Evolutionary conservation across 2,113 vertebrate species (phyloP).

Genomic region (Pluvianellus socialis): DNA sequence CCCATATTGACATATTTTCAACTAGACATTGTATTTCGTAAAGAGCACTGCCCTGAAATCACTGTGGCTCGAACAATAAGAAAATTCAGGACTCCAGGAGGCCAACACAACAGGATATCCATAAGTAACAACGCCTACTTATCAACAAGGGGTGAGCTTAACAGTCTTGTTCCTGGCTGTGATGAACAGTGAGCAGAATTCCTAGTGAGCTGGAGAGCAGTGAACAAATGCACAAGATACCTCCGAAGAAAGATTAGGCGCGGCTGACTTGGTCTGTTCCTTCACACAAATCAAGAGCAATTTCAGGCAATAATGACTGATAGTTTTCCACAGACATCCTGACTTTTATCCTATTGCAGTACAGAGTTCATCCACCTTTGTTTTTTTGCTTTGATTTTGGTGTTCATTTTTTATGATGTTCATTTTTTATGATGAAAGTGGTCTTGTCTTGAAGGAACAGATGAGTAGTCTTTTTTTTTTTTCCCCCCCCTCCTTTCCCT

Average conservation of each 20-base stretch:
- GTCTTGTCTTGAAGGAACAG: conserved; percentile 67
- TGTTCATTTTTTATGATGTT: conserved; percentile 74
- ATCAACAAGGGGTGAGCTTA: conserved; percentile 67
- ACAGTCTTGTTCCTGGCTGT: conserved; percentile 61
- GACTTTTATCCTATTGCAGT: conserved; percentile 50
- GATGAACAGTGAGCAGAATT: conserved; percentile 72
- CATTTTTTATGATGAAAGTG: conserved; percentile 75
- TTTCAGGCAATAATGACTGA: conserved; percentile 69
- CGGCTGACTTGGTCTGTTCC: background rate
- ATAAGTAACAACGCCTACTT: conserved; percentile 73
- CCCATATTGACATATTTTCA: conserved; percentile 68
- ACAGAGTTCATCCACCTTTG: conserved; percentile 68
- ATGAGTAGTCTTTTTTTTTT: conserved; percentile 49
- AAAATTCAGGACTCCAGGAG: conserved; percentile 73
- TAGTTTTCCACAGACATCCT: conserved; percentile 56
- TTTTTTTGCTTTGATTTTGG: conserved; percentile 71
- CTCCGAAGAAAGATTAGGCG: conserved; percentile 33
- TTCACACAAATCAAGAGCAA: conserved; percentile 60
- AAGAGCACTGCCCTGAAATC: conserved; percentile 71
- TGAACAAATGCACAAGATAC: conserved; percentile 49
- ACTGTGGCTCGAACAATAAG: conserved; percentile 74
- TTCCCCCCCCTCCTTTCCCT: background rate
- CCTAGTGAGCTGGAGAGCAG: conserved; percentile 33
- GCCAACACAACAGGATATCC: conserved; percentile 75
- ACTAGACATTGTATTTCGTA: conserved; percentile 70